Percentiles rank a stretch among this genome's conserved stretches.
phyloP scores from a whole-genome alignment of 92 coral and sea anemone species.

The Siderastrea siderea region DNA sequence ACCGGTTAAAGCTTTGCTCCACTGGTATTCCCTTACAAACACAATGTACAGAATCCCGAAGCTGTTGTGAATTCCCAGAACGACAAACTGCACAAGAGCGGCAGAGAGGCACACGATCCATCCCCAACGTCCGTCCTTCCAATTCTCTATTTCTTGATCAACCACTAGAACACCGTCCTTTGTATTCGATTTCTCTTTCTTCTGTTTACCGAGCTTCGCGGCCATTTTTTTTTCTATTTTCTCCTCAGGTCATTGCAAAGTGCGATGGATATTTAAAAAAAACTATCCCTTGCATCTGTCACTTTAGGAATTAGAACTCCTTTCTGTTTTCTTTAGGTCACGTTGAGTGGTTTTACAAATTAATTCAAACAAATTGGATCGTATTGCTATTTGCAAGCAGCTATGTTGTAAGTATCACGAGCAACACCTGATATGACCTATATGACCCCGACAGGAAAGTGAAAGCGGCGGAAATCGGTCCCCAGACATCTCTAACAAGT shows the following conservation, averaged over 20 bases:
- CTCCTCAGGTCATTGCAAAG: neutral
- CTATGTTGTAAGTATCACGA: no score
- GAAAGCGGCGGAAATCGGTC: no score
- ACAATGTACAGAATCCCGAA: conserved; percentile 81
- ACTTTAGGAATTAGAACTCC: no score
- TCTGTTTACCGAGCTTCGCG: neutral
- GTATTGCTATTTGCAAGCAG: no score
- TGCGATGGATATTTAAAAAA: neutral
- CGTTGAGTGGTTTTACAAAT: no score
- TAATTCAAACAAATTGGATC: no score
- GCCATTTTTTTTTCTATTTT: conserved; percentile 21
- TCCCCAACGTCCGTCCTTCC: conserved; percentile 65
- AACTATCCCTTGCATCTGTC: no score
- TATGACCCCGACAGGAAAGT: no score
- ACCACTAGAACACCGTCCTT: neutral
- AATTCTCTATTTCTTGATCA: neutral
- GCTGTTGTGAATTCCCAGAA: conserved; percentile 87
- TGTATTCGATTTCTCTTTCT: neutral
- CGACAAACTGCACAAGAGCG: conserved; percentile 82
- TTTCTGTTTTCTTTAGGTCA: no score
- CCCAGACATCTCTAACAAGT: no score
- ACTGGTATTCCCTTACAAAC: conserved; percentile 68
- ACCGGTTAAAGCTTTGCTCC: conserved; percentile 78
- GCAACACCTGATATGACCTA: no score
- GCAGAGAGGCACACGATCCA: conserved; percentile 80